phyloP scores from a whole-genome alignment of 2,888 invertebrate genomes.

The Ferdinandea cuprea region DNA sequence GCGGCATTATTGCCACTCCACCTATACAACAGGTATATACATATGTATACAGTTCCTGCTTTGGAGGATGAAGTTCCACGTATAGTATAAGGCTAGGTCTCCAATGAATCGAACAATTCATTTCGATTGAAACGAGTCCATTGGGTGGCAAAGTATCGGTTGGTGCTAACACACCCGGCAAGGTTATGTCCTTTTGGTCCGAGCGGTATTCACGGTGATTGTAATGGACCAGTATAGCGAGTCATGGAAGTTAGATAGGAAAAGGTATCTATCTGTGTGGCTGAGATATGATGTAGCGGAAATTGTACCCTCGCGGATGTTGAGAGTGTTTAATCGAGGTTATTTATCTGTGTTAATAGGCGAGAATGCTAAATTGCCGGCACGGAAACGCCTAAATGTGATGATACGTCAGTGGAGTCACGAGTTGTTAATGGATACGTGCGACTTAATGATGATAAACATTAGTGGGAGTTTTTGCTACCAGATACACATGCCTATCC shows the following conservation, averaged over 20 bases:
- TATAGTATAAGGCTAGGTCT: no score
- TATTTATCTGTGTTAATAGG: slow-evolving; percentile 47
- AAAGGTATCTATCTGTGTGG: background rate
- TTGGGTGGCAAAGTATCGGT: slow-evolving; percentile 6
- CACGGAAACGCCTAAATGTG: background rate
- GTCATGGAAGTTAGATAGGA: slow-evolving; percentile 14
- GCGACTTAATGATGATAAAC: background rate
- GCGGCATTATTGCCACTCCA: slow-evolving; percentile 6
- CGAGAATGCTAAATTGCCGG: slow-evolving; percentile 20
- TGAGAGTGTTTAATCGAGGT: slow-evolving; percentile 37
- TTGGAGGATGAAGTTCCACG: background rate
- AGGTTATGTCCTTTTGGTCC: slow-evolving; percentile 9
- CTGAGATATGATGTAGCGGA: slow-evolving; percentile 37
- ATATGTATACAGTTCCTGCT: background rate
- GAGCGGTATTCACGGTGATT: slow-evolving; percentile 36
- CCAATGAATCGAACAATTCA: slow-evolving; percentile 7
- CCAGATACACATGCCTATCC: no score
- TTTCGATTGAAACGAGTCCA: slow-evolving; percentile 34
- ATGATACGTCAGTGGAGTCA: slow-evolving; percentile 14
- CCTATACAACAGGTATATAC: background rate
- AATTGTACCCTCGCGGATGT: no score
- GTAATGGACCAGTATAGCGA: background rate
- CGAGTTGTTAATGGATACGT: background rate
- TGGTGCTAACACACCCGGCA: slow-evolving; percentile 11
- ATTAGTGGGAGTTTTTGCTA: background rate